Conservation (phyloP, 1,140 invertebrate species). For the Bicyclus anynana region DNA sequence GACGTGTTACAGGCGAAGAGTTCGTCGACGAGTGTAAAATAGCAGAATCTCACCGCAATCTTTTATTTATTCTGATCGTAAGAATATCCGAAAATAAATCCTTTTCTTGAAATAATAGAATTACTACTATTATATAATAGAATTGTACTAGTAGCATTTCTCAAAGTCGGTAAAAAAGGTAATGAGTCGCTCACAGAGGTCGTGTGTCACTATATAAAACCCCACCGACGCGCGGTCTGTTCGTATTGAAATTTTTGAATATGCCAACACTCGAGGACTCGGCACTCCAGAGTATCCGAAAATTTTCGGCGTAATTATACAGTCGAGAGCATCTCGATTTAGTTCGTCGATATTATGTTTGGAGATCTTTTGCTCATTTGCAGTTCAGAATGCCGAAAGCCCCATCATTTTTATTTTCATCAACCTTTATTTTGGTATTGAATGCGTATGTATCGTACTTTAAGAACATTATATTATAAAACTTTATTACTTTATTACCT, state of each 20-base stretch:
- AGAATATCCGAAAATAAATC: no score
- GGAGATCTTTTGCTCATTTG: slow-evolving; percentile 13
- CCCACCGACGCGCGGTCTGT: slow-evolving; percentile 40
- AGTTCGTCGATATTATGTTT: slow-evolving; percentile 38
- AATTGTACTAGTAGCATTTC: no score
- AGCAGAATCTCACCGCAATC: no score
- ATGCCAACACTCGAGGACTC: slow-evolving; percentile 64
- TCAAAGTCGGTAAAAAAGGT: no score
- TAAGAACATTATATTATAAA: neutral
- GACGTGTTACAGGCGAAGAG: no score
- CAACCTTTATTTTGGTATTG: neutral
- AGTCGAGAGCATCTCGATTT: slow-evolving; percentile 44
- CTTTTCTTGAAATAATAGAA: no score
- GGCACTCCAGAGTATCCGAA: slow-evolving; percentile 64
- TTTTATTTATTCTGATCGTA: no score
- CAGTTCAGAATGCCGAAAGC: neutral
- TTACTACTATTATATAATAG: no score
- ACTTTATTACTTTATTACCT: no score
- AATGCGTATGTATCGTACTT: neutral
- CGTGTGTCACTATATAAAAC: slow-evolving; percentile 38
- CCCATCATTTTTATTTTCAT: neutral
- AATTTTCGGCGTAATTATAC: slow-evolving; percentile 65
- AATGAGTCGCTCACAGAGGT: no score
- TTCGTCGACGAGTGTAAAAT: no score
- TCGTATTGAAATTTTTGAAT: slow-evolving; percentile 72